Evolutionary conservation across 1,140 invertebrate genomes (phyloP).

Genomic region (Thereuonema tuberculata): DNA sequence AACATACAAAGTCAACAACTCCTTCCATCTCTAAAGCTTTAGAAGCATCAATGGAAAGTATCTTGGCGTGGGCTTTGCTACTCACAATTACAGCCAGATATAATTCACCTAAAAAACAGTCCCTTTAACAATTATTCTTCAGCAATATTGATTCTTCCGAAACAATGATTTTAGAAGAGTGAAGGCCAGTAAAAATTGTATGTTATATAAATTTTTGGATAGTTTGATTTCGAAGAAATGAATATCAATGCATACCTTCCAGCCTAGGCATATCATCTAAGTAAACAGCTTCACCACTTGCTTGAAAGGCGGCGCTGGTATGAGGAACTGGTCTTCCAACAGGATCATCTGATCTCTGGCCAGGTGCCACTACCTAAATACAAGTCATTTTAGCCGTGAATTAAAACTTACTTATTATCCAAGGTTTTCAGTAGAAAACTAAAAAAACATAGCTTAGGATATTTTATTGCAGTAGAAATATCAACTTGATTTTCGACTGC

Average conservation of each 20-base stretch:
- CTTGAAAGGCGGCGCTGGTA: conserved; percentile 69
- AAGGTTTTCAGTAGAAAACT: no score
- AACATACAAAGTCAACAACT: conserved; percentile 55
- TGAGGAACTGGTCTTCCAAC: conserved; percentile 72
- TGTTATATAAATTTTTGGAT: not conserved
- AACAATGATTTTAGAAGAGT: no score
- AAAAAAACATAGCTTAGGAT: no score
- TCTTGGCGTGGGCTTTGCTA: conserved; percentile 60
- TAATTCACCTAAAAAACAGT: conserved; percentile 40
- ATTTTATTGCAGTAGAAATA: not conserved
- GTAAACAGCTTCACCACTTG: conserved; percentile 81
- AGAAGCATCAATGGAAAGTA: conserved; percentile 53
- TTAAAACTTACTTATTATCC: not conserved
- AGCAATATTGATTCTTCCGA: no score
- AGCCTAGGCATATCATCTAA: conserved; percentile 70
- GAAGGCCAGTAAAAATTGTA: not conserved
- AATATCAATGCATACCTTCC: conserved; percentile 17
- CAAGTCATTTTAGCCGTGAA: not conserved
- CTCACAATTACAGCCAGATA: conserved; percentile 64
- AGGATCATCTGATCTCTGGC: conserved; percentile 47
- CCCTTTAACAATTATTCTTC: not conserved
- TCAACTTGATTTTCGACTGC: no score
- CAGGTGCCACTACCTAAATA: conserved; percentile 33
- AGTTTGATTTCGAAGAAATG: not conserved
- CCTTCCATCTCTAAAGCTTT: conserved; percentile 55